Conservation (phyloP, 2,797 vertebrate genomes). For the Eleutherodactylus coqui region DNA sequence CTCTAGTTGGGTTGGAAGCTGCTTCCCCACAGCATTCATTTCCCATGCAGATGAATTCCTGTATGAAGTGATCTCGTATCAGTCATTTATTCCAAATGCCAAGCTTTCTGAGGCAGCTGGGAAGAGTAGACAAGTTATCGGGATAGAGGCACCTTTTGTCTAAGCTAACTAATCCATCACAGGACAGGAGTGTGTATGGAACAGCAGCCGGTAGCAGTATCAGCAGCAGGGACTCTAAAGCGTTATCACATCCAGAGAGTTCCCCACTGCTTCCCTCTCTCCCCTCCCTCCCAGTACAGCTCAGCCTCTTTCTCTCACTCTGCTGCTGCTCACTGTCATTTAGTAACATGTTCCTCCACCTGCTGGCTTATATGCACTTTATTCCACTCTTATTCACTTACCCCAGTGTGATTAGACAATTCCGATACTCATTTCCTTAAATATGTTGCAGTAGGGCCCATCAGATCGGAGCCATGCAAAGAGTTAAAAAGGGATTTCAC, state of each 20-base stretch:
- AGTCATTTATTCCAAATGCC: constrained; percentile 62
- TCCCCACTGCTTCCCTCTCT: constrained; percentile 56
- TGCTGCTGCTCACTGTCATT: constrained; percentile 49
- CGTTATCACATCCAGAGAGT: constrained; percentile 62
- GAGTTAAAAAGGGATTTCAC: not conserved
- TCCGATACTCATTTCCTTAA: not conserved
- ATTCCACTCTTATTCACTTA: constrained; percentile 49
- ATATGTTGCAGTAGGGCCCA: not conserved
- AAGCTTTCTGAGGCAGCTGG: constrained; percentile 43
- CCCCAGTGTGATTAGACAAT: constrained; percentile 23
- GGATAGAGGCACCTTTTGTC: constrained; percentile 53
- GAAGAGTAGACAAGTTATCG: constrained; percentile 47
- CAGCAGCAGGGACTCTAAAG: constrained; percentile 62
- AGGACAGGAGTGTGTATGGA: constrained; percentile 53
- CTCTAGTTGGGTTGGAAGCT: constrained; percentile 80
- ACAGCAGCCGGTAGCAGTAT: constrained; percentile 57
- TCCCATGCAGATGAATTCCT: constrained; percentile 81
- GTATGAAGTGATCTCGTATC: constrained; percentile 69
- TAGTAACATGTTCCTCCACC: constrained; percentile 59
- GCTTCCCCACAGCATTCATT: constrained; percentile 86
- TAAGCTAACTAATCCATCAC: constrained; percentile 59
- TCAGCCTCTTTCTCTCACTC: constrained; percentile 53
- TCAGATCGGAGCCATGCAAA: not conserved
- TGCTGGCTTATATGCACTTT: constrained; percentile 56
- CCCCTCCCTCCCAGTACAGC: constrained; percentile 38